These are phyloP conservation scores for Callopanchax toddi DNA, from an alignment of 2,113 vertebrate species.

Conservation along the genomic window DNA sequence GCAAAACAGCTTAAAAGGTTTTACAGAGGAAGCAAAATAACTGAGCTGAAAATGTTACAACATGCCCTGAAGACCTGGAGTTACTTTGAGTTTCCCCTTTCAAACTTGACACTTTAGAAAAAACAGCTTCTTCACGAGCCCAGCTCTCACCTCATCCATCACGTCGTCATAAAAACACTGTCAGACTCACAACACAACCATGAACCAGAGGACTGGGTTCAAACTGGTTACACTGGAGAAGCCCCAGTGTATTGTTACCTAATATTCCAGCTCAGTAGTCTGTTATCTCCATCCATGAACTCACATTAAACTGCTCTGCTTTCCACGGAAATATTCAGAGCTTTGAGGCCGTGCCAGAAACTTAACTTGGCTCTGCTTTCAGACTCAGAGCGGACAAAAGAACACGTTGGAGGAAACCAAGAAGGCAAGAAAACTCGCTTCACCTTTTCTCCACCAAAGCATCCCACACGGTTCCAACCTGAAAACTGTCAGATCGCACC, in stretches of 20 bases:
- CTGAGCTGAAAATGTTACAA: not conserved
- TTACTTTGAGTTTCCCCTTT: too few relatives aligned
- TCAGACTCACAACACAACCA: not conserved
- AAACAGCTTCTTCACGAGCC: not conserved
- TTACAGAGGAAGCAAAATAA: conserved; percentile 20
- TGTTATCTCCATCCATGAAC: conserved; percentile 62
- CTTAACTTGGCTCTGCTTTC: conserved; percentile 67
- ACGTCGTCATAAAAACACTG: conserved; percentile 3
- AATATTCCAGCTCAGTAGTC: conserved; percentile 45
- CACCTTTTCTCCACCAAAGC: not conserved
- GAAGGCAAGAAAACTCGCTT: conserved; percentile 1
- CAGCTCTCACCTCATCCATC: not conserved
- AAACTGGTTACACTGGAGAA: conserved; percentile 25
- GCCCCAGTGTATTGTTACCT: conserved; percentile 26
- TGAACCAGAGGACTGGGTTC: conserved; percentile 2
- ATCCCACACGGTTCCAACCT: conserved; percentile 13
- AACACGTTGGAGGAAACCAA: conserved; percentile 34
- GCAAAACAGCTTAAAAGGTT: conserved; percentile 45
- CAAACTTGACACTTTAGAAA: too few relatives aligned
- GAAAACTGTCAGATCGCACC: conserved; percentile 14
- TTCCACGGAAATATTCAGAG: conserved; percentile 52
- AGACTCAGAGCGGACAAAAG: conserved; percentile 34
- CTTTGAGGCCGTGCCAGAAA: conserved; percentile 65
- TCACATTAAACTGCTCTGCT: too few relatives aligned
- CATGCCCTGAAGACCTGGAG: conserved; percentile 1